Base-by-base conservation (phyloP, 2,888 invertebrate species). In the Dryobotodes eremita region DNA sequence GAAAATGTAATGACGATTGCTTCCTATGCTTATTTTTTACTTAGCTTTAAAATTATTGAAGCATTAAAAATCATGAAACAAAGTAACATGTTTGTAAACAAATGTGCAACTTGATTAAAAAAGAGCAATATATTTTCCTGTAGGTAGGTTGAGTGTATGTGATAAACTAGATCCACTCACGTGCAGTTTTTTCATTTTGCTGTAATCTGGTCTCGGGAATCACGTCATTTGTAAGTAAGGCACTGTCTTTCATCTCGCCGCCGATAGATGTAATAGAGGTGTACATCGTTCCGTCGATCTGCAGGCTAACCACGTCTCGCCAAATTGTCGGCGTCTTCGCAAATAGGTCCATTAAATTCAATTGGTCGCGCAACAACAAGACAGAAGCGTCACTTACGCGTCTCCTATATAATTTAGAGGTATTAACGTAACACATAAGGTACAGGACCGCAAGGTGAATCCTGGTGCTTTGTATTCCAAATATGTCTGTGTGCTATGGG, bases 281-380 rank as follows among this genome's bases (percentile, higher is more conserved):
- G 83, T 83, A 84, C 78, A 86, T 86, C 80, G 79, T 73, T 77
- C 64, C 75, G 76, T 86, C 86, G 81, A 91, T 94, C 92, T 83
- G 91, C 83, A 95, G 71, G 88, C 94, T 84, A 77, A 84, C 90
- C 94, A 93, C 95, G 95, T 94, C 89, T 79, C 90, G 90, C 91
- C 90, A 92, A 93, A 94, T 91, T 90, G 92, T 92, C 93, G 93
- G 93, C 93, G 91, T 93, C 92, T 91, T 90, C 92, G 89, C 92
- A 94, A 94, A 95, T 94, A 94, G 94, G 92, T 90, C 92, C 94
- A 96, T 95, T 95, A 96, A 95, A 96, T 94, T 95, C 95, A 95
- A 96, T 95, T 92, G 94, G 89, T 89, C 88, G 87, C 84, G 85
- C 86, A 91, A 90, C 92, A 91, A 84, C 89, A 88, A 85, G 92